Evolutionary conservation across 1,140 invertebrate species (phyloP), one percentile per base, ranked within the genome.

Genomic region (Pinna nobilis): DNA sequence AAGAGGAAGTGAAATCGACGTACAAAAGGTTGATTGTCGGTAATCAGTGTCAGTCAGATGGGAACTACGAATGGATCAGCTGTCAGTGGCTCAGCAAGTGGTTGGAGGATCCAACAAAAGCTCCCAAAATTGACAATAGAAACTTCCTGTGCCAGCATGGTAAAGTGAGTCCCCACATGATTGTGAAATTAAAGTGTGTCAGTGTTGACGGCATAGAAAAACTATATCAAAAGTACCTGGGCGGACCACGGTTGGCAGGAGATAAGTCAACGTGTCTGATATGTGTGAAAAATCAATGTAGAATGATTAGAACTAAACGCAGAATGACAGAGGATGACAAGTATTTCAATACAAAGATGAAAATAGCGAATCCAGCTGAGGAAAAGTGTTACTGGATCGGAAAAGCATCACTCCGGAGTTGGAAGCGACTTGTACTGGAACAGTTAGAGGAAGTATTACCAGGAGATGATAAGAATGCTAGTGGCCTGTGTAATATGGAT

Each of bases 231-330:
- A 88, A 87, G 53, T 92, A 91, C 82, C 83, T 85, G 4, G 89
- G 90, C 33, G 87, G 88, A 0, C 86, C 90, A 13, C 84, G 90
- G 39, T 81, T 92, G 37, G 70, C 63, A 37, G 88, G 90, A 7
- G 30, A 59, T 44, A 67, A 81, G 25, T 69, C 71, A 7, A 44
- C 83, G 9, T 87, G 85, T 71, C 85, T 66, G 67, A 85, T 75
- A n/a, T 92, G 92, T 82, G 91, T 93, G 0, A 86, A 87, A 61
- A 82, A 88, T 35, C 85, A 89, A 30, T 92, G 91, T 79, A 89
- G 88, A 66, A 66, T 83, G 25, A 85, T 87, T n/a, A 70, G 84
- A 55, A 71, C 81, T 30, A 88, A 85, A 66, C 65, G 70, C 7
- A 76, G 81, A 30, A 84, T 89, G 69, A 70, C 80, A 4, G 84